These are phyloP conservation scores for Acleris emargana DNA, from an alignment of 2,888 invertebrate genomes.

Conservation along the genomic window DNA sequence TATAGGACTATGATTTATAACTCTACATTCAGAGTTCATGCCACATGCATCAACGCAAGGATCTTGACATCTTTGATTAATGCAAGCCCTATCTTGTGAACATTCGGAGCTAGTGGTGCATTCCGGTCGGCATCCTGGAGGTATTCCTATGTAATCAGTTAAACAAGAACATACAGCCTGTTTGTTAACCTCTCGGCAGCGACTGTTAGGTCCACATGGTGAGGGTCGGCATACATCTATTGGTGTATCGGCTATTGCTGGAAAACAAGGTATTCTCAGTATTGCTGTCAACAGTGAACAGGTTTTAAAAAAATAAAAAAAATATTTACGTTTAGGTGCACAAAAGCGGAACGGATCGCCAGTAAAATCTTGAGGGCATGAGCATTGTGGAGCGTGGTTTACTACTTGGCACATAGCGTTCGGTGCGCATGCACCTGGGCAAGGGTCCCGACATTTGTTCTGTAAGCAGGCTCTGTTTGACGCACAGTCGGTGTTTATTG, in stretches of 20 bases:
- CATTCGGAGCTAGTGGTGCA: slow-evolving; percentile 91
- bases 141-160: slow-evolving; percentile 87
- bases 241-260: slow-evolving; percentile 58
- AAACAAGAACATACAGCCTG: slow-evolving; percentile 91
- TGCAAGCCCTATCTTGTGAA: slow-evolving; percentile 87
- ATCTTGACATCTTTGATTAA: slow-evolving; percentile 89
- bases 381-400: slow-evolving; percentile 88
- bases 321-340: slow-evolving; percentile 78
- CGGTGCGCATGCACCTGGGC: slow-evolving; percentile 90
- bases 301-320: background rate
- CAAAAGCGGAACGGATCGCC: slow-evolving; percentile 90
- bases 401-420: slow-evolving; percentile 90
- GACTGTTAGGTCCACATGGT: slow-evolving; percentile 90
- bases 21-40: slow-evolving; percentile 87
- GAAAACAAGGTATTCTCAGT: slow-evolving; percentile 38
- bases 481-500: slow-evolving; percentile 88
- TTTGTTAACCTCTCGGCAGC: slow-evolving; percentile 88
- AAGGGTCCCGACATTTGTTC: slow-evolving; percentile 90
- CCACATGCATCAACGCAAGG: slow-evolving; percentile 90
- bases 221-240: slow-evolving; percentile 86
- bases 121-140: slow-evolving; percentile 90
- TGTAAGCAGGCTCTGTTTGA: slow-evolving; percentile 88
- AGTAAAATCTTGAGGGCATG: slow-evolving; percentile 86
- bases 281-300: background rate
- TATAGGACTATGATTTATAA: slow-evolving; percentile 91